Evolutionary conservation across 1,140 invertebrate genomes (phyloP).

Genomic region (Drosophila simulans): DNA sequence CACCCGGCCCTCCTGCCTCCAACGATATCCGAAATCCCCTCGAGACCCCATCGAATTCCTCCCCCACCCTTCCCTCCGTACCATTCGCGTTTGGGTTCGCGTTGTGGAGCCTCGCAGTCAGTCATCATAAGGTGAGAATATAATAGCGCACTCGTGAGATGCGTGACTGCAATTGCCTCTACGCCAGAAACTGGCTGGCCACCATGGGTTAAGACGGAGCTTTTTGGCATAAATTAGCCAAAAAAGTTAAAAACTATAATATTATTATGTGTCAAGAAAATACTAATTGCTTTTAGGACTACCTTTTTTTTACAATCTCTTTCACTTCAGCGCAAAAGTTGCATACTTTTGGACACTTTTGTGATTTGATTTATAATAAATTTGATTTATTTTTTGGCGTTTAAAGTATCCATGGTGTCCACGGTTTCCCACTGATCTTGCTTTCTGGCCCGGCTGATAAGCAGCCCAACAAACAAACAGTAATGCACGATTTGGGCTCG

Average conservation of each 20-base stretch:
- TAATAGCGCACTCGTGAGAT: slow-evolving; percentile 82
- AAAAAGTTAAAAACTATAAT: too few species aligned
- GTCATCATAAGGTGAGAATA: slow-evolving; percentile 83
- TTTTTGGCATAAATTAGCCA: neutral
- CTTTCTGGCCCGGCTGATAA: slow-evolving; percentile 64
- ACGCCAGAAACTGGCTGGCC: slow-evolving; percentile 55
- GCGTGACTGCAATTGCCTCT: slow-evolving; percentile 81
- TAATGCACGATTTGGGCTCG: slow-evolving; percentile 72
- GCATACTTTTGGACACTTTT: neutral
- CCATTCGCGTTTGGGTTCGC: slow-evolving; percentile 26
- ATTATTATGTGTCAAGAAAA: too few species aligned
- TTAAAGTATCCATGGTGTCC: neutral
- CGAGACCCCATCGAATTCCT: neutral
- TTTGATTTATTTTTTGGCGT: too few species aligned
- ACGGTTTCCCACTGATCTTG: slow-evolving; percentile 51
- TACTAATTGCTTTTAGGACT: too few species aligned
- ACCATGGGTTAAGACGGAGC: slow-evolving; percentile 26
- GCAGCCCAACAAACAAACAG: slow-evolving; percentile 80
- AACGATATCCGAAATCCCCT: neutral
- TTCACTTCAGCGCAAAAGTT: neutral
- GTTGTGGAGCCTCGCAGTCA: slow-evolving; percentile 57
- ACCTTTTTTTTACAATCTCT: too few species aligned
- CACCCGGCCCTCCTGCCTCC: neutral
- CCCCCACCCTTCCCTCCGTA: slow-evolving; percentile 1
- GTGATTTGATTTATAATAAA: too few species aligned